Evolutionary conservation across 2,888 invertebrate species (phyloP), one percentile per base, ranked within the genome.

Genomic region (Lithosia quadra): DNA sequence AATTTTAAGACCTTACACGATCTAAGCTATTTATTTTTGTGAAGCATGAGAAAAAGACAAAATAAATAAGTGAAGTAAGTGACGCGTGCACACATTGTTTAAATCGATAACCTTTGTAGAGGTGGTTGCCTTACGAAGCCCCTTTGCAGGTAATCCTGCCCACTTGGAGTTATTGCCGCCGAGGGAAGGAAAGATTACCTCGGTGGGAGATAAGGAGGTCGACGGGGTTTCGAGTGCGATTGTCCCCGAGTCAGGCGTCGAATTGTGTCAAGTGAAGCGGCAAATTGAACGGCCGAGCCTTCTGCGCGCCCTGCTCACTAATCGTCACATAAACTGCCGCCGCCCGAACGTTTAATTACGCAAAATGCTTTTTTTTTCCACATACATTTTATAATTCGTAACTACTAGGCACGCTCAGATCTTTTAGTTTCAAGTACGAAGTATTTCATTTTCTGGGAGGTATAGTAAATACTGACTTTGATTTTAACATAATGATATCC

Each of bases 191-290:
- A 94, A 95, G 94, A 95, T 95, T 95, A 95, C 94, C 94, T 94
- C 93, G 93, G 88, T 91, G 93, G 91, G 92, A 95, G 94, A 95
- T 95, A 95, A 95, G 94, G 93, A 95, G 94, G 94, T 94, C 94
- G 94, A 89, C 92, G 94, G 93, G 91, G 93, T 91, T 92, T 92
- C 90, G 91, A 94, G 94, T 94, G 94, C 94, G 94, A 95, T 95
- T 95, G 94, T 95, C 94, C 94, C 94, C 92, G 93, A 94, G 93
- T 93, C 94, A 93, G 94, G 93, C 94, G 92, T 95, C 94, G 94
- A 94, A 94, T 95, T 95, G 94, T 95, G 94, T 95, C 94, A 95
- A 95, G 94, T 94, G 94, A 95, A 95, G 90, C 94, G 94, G 94
- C 91, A 95, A 95, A 95, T 95, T 95, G 94, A 95, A 95, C 94